Base-by-base conservation (phyloP, 2,797 vertebrate species). In the Psittacula echo region DNA sequence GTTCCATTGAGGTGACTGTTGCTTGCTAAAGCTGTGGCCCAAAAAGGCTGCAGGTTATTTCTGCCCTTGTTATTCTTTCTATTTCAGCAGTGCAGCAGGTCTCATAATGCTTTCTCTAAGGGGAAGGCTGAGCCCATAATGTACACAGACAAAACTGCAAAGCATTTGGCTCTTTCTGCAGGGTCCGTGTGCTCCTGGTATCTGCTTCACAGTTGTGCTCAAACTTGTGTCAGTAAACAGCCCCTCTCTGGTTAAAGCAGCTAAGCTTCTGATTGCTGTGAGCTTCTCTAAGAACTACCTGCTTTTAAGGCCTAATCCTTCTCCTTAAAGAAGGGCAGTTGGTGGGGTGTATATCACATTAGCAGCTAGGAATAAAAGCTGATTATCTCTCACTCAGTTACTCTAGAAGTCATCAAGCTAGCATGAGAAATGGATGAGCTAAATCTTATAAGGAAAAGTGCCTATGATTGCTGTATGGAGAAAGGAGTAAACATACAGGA, bases 351-450 rank as follows among this genome's bases (percentile, higher is more conserved):
- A 71, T 84, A 74, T 85, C 71, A 71, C 23, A 56, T 89, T 93
- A 94, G 51, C 56, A 83, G 86, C 37, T 58, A 74, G 78, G 75
- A 92, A 92, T 85, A 93, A 93, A 95, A 95, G 84, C 86, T 94
- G 74, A 75, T 90, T 95, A 77, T 92, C 81, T 93, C 77, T 95
- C 84, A 67, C 51, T 21, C 47, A 39, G 72, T 89, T 95, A 67
- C 54, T 80, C 67, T 32, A 66, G 84, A 89, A 88, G 83, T 94
- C 86, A 60, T 39, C 66, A 86, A 95, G 91, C 75, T 45, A 65
- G 81, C 62, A 74, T 95, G 51, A 87, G 83, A 93, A 92, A 94
- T 26, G 45, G 83, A 88, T 89, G 73, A 94, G 75, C 61, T 85
- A 62, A 93, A 75, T 68, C 86, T 89, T 41, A 11, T 54, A 75